phyloP scores from a whole-genome alignment of 1,140 invertebrate genomes.

The Drosophila lacertosa region DNA sequence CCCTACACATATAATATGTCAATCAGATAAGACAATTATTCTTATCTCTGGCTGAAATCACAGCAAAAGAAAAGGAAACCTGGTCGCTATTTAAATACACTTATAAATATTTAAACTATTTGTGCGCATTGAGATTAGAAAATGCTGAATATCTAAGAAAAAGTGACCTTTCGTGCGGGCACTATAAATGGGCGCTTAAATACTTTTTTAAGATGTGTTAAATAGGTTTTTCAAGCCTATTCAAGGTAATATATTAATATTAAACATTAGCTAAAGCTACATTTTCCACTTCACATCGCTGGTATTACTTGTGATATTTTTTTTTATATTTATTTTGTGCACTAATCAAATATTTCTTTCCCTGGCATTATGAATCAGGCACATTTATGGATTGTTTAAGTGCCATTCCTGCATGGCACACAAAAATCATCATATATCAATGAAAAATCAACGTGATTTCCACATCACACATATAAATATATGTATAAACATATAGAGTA shows the following conservation, averaged over 20 bases:
- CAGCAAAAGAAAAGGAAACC: neutral
- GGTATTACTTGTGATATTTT: neutral
- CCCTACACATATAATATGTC: neutral
- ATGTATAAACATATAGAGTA: neutral
- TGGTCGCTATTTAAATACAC: neutral
- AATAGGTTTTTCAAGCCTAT: too few species aligned
- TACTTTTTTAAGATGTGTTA: too few species aligned
- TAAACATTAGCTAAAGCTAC: too few species aligned
- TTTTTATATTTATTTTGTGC: neutral
- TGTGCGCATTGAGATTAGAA: too few species aligned
- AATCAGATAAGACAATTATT: neutral
- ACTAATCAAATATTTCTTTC: neutral
- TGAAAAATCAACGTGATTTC: slow-evolving; percentile 12
- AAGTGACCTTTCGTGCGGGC: too few species aligned
- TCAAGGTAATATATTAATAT: neutral
- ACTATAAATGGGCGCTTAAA: too few species aligned
- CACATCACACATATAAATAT: neutral
- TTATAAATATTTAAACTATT: too few species aligned
- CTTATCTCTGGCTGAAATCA: neutral
- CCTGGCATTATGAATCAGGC: slow-evolving; percentile 1
- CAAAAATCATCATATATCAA: neutral
- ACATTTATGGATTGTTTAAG: neutral
- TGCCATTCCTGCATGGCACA: slow-evolving; percentile 3
- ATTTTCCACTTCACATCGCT: neutral
- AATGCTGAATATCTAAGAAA: too few species aligned